Percentiles rank a stretch among this genome's conserved stretches.
Evolutionary conservation across 2,797 vertebrate genomes (phyloP).

Genomic region (Chloroceryle inda): DNA sequence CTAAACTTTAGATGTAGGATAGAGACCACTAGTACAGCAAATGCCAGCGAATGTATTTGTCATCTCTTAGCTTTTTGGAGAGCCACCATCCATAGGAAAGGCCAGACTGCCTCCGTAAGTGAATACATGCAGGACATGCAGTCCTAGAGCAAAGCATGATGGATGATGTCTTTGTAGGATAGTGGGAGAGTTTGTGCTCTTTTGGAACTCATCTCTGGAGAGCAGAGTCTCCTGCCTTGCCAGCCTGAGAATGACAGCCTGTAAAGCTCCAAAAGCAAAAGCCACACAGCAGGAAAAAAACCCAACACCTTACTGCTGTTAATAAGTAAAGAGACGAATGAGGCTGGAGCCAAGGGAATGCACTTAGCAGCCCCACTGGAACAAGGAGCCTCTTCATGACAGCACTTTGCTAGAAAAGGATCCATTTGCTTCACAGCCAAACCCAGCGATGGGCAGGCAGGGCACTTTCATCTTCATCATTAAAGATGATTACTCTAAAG

Average conservation of each 20-base stretch:
- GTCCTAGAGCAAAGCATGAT: fast-evolving
- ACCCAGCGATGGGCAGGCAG: neutral
- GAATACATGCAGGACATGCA: neutral
- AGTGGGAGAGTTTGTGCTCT: neutral
- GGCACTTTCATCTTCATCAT: neutral
- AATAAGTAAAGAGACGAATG: neutral
- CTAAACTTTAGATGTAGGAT: neutral
- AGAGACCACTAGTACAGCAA: neutral
- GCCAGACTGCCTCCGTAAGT: neutral
- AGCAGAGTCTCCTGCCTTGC: neutral
- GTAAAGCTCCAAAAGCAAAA: neutral
- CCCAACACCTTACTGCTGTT: neutral
- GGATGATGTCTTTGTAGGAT: neutral
- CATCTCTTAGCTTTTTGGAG: neutral
- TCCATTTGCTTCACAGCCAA: neutral
- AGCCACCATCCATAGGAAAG: neutral
- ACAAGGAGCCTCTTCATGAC: neutral
- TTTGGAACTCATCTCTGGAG: neutral
- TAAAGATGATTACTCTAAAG: neutral
- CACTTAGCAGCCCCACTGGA: neutral
- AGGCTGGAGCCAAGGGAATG: neutral
- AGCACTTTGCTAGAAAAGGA: neutral
- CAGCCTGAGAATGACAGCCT: neutral
- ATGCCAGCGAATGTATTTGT: neutral
- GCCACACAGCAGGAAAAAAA: neutral